These are phyloP conservation scores for Adelges cooleyi DNA, from an alignment of 1,140 invertebrate genomes.

Conservation along the genomic window DNA sequence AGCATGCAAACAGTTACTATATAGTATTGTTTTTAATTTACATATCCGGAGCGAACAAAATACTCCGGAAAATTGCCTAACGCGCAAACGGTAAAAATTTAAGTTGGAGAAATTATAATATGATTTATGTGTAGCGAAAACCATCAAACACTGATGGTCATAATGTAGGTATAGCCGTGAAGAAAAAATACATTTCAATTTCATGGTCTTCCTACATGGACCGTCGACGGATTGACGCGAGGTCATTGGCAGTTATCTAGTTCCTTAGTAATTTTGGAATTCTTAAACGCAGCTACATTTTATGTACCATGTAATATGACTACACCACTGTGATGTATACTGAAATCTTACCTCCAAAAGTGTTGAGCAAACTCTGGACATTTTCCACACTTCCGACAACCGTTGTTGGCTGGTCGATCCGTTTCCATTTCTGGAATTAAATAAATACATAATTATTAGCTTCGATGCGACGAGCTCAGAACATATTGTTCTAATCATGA, in stretches of 20 bases:
- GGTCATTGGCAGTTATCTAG: slow-evolving; percentile 22
- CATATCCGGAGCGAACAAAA: no score
- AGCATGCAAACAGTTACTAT: no score
- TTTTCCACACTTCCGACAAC: background rate
- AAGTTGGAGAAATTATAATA: background rate
- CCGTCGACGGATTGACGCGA: background rate
- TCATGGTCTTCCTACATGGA: slow-evolving; percentile 9
- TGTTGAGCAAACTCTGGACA: slow-evolving; percentile 23
- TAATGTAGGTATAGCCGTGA: background rate
- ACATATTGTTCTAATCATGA: no score
- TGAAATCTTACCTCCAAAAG: slow-evolving; percentile 23
- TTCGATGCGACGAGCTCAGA: no score
- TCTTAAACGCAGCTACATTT: no score
- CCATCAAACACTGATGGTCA: background rate
- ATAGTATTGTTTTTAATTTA: no score
- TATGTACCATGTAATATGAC: no score
- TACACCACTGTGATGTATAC: background rate
- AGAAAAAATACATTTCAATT: slow-evolving; percentile 20
- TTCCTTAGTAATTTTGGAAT: no score
- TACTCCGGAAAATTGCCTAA: background rate
- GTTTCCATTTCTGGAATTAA: slow-evolving; percentile 7
- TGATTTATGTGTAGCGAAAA: slow-evolving; percentile 18
- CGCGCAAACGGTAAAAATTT: background rate
- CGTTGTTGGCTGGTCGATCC: background rate
- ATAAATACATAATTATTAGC: background rate